Evolutionary conservation across 1,140 invertebrate genomes (phyloP).

Genomic region (Myzus persicae): DNA sequence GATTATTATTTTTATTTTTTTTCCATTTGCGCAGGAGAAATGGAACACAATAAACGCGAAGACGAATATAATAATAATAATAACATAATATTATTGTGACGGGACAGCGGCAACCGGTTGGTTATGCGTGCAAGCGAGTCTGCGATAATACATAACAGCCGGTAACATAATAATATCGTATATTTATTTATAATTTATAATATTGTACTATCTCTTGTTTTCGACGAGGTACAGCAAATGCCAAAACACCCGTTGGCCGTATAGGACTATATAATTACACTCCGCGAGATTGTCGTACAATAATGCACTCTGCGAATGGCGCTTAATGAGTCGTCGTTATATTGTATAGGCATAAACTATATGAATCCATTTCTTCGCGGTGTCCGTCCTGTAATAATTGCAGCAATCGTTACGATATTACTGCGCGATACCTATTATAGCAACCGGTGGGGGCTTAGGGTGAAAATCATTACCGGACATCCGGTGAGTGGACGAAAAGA

Average conservation of each 20-base stretch:
- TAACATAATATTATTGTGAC: neutral
- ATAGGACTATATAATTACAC: neutral
- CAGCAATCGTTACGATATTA: neutral
- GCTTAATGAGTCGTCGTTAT: constrained; percentile 12
- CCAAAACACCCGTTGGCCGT: constrained; percentile 30
- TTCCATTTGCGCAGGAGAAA: constrained; percentile 5
- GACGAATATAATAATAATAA: constrained; percentile 22
- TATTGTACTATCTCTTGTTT: neutral
- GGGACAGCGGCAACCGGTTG: constrained; percentile 35
- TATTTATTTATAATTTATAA: neutral
- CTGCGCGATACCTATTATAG: neutral
- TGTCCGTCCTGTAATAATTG: neutral
- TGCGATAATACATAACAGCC: neutral
- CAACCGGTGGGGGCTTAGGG: neutral
- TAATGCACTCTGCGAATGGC: neutral
- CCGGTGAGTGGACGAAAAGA: neutral
- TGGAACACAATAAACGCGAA: neutral
- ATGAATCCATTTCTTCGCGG: neutral
- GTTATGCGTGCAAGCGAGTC: neutral
- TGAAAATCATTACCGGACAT: constrained; percentile 33
- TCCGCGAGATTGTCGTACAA: neutral
- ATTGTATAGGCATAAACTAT: neutral
- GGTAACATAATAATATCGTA: neutral
- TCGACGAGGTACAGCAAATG: neutral
- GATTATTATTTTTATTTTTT: neutral